Evolutionary conservation across 2,797 vertebrate species (phyloP).

Genomic region (Yasuhikotakia modesta): DNA sequence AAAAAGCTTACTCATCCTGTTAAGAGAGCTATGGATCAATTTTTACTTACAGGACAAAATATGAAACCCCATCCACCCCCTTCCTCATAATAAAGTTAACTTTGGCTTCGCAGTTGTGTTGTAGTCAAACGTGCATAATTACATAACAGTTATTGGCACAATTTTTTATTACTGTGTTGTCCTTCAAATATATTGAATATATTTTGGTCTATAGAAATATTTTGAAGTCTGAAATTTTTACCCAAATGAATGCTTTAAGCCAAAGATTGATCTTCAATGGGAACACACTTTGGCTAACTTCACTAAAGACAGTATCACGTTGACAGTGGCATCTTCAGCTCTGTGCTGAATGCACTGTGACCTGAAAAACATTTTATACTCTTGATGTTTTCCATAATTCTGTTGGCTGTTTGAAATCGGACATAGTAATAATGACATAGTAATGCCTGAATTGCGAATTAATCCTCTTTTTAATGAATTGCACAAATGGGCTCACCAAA

Average conservation of each 20-base stretch:
- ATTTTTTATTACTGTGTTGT: not conserved
- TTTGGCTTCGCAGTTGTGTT: slow-evolving; percentile 40
- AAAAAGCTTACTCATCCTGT: slow-evolving; percentile 40
- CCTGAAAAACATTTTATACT: not conserved
- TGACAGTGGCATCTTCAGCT: not conserved
- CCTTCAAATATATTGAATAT: not conserved
- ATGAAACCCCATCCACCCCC: slow-evolving; percentile 56
- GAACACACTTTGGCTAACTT: not conserved
- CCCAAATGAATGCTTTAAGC: slow-evolving; percentile 55
- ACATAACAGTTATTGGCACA: not conserved
- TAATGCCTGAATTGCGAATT: no score
- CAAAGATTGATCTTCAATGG: slow-evolving; percentile 53
- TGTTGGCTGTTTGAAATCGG: not conserved
- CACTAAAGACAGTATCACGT: not conserved
- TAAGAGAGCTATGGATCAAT: slow-evolving; percentile 62
- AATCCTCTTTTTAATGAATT: no score
- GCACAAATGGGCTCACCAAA: no score
- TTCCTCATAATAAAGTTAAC: slow-evolving; percentile 36
- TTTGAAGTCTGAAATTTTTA: slow-evolving; percentile 23
- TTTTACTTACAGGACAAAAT: slow-evolving; percentile 71
- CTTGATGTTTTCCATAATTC: not conserved
- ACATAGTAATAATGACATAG: no score
- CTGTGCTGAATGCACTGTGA: not conserved
- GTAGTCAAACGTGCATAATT: slow-evolving; percentile 34
- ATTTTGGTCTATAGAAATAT: no score